A percentile compares a stretch with the other conserved stretches of the same genome.
Conservation (phyloP, 1,140 invertebrate genomes). For the Bombus terrestris region DNA sequence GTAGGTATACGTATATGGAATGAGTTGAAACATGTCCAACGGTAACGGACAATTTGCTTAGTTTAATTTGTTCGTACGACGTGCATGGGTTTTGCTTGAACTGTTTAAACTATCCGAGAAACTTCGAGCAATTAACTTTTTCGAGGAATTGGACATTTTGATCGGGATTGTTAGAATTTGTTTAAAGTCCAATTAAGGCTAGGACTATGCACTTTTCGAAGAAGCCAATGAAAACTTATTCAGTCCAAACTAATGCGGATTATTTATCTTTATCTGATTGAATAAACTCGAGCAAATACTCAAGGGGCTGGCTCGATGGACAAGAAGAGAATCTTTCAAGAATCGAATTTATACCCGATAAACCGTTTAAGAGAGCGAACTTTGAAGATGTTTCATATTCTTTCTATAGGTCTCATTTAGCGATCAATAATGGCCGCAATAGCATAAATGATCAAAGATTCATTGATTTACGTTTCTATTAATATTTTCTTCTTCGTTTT, state of each 20-base stretch:
- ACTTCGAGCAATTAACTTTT: constrained; percentile 23
- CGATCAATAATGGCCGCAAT: not conserved
- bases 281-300: not conserved
- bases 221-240: not conserved
- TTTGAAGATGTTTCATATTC: not conserved
- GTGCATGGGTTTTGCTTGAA: constrained; percentile 6
- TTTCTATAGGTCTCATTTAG: not conserved
- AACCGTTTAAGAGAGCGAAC: not conserved
- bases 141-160: not conserved
- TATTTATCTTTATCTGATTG: constrained; percentile 1
- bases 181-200: not conserved
- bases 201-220: too few relatives aligned
- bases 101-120: constrained; percentile 32
- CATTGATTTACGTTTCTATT: not conserved
- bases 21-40: not conserved
- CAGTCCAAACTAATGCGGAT: not conserved
- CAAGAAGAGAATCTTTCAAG: not conserved
- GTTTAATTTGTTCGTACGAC: constrained; percentile 47
- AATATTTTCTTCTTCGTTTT: not conserved
- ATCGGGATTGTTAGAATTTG: not conserved
- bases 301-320: not conserved
- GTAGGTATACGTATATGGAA: not conserved
- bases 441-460: not conserved
- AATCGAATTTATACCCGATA: not conserved
- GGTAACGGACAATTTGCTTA: constrained; percentile 26